These are phyloP conservation scores for Chamaea fasciata DNA, from an alignment of 2,113 vertebrate species.

Conservation along the genomic window DNA sequence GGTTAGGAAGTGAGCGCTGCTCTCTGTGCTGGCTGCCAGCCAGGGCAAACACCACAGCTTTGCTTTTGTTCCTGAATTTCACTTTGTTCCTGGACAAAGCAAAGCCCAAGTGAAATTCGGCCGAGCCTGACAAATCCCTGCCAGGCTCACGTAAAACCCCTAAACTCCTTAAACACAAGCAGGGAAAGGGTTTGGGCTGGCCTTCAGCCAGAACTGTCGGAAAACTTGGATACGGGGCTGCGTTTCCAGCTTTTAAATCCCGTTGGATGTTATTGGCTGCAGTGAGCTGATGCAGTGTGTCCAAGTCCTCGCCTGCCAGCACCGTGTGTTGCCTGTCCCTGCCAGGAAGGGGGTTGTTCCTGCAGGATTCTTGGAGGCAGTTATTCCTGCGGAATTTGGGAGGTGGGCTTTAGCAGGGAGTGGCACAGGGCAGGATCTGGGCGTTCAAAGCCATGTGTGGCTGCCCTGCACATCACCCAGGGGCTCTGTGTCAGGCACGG, in stretches of 20 bases:
- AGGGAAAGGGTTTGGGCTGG: not conserved
- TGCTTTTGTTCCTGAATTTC: conserved; percentile 5
- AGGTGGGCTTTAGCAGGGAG: not conserved
- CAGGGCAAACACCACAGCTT: not conserved
- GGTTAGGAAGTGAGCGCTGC: not conserved
- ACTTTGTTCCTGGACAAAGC: not conserved
- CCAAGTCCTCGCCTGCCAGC: not conserved
- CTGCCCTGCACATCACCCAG: rapidly evolving
- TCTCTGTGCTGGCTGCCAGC: not conserved
- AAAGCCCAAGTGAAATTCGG: not conserved
- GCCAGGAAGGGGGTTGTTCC: not conserved
- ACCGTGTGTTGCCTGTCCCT: not conserved
- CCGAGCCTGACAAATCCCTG: not conserved
- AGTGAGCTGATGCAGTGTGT: not conserved
- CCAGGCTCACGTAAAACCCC: not conserved
- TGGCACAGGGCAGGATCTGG: not conserved
- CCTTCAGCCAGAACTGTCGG: rapidly evolving
- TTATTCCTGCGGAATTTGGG: not conserved
- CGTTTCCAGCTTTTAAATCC: not conserved
- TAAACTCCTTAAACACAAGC: not conserved
- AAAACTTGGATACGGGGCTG: not conserved
- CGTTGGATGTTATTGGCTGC: not conserved
- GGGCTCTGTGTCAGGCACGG: not conserved
- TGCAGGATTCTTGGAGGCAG: not conserved
- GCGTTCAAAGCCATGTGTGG: not conserved